phyloP scores from a whole-genome alignment of 2,888 invertebrate genomes.

The Oithona nana region DNA sequence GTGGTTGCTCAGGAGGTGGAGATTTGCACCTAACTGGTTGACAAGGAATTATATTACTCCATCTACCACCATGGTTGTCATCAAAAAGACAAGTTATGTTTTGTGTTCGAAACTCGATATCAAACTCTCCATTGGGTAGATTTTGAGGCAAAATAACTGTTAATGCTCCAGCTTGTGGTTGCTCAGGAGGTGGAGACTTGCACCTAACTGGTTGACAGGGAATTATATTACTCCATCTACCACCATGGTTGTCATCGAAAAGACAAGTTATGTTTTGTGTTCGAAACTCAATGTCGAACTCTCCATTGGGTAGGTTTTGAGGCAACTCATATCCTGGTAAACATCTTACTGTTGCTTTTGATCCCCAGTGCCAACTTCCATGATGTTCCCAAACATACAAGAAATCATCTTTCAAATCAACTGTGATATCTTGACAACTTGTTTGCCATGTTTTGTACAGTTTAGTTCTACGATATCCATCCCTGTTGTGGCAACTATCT shows the following conservation, averaged over 20 bases:
- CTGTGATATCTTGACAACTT: background rate
- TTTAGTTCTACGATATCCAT: background rate
- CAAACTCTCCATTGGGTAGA: background rate
- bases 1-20: background rate
- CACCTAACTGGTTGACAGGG: background rate
- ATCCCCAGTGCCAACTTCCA: background rate
- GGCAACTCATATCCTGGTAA: background rate
- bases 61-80: background rate
- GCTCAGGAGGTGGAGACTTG: background rate
- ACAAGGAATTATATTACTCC: background rate
- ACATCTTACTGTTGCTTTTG: background rate
- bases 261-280: background rate
- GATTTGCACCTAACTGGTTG: background rate
- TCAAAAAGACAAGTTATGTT: background rate
- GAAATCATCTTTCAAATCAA: background rate
- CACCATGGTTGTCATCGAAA: background rate
- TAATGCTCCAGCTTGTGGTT: background rate
- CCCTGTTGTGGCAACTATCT: background rate
- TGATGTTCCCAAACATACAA: background rate
- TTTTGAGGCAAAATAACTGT: background rate
- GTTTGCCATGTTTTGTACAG: background rate
- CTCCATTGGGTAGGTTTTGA: background rate
- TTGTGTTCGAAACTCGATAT: too few relatives aligned
- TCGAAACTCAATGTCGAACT: background rate
- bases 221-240: background rate